These are phyloP conservation scores for Crotalus horridus DNA, from an alignment of 2,113 vertebrate genomes.

Conservation along the genomic window DNA sequence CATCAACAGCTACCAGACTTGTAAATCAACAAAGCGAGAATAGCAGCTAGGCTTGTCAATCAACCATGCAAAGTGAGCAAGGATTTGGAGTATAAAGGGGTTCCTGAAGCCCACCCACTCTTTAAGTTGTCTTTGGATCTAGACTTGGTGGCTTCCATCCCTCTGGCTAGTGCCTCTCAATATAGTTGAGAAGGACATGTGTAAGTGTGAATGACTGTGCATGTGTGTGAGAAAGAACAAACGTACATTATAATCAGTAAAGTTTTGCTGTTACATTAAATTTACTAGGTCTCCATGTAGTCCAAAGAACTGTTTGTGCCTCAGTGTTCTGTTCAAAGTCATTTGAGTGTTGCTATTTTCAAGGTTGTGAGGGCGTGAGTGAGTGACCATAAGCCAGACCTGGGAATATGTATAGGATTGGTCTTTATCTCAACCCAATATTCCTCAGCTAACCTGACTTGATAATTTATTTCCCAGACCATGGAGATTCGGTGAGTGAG, in stretches of 20 bases:
- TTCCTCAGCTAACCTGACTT: not conserved
- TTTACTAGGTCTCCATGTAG: not conserved
- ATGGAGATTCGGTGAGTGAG: not conserved
- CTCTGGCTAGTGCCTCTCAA: too few relatives aligned
- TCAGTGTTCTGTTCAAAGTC: not conserved
- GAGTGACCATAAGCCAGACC: too few relatives aligned
- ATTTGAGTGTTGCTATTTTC: not conserved
- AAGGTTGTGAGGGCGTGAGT: too few relatives aligned
- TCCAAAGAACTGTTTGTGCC: not conserved
- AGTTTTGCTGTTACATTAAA: not conserved
- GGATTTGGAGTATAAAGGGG: too few relatives aligned
- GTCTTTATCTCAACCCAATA: not conserved
- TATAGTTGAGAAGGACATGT: not conserved
- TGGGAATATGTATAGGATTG: not conserved
- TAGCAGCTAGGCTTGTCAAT: too few relatives aligned
- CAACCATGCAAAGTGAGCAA: too few relatives aligned
- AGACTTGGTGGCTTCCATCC: too few relatives aligned
- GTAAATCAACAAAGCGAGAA: too few relatives aligned
- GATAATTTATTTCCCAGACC: not conserved
- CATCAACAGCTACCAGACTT: too few relatives aligned
- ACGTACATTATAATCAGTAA: not conserved
- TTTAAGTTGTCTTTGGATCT: too few relatives aligned
- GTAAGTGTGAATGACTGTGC: not conserved
- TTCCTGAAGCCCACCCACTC: too few relatives aligned
- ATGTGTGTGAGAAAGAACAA: not conserved